Conservation (phyloP, 2,888 invertebrate species). For the Caenorhabditis afra region DNA sequence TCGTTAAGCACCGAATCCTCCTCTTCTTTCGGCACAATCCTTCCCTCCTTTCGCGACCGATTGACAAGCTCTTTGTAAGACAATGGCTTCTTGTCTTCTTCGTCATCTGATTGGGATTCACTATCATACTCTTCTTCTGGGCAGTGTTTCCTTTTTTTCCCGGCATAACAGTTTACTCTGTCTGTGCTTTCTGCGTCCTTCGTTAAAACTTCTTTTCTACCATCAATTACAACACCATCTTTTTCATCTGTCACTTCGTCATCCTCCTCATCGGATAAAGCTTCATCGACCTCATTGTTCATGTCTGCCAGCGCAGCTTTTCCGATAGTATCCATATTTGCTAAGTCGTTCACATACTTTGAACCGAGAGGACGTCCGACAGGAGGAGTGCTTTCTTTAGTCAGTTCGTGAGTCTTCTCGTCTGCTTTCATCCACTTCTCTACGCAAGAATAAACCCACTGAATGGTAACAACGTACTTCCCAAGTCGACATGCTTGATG, state of each 20-base stretch:
- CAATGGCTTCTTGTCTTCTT: slow-evolving; percentile 38
- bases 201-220: too few species aligned
- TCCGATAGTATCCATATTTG: slow-evolving; percentile 63
- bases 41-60: slow-evolving; percentile 44
- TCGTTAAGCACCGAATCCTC: slow-evolving; percentile 49
- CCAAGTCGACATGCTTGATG: slow-evolving; percentile 65
- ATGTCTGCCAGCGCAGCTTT: slow-evolving; percentile 66
- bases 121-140: slow-evolving; percentile 57
- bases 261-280: slow-evolving; percentile 66
- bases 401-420: slow-evolving; percentile 64
- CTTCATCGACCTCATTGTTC: slow-evolving; percentile 71
- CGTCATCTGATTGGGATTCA: slow-evolving; percentile 44
- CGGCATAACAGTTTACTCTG: too few species aligned
- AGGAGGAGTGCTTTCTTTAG: slow-evolving; percentile 57
- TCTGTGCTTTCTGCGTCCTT: too few species aligned
- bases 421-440: slow-evolving; percentile 74
- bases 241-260: neutral
- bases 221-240: neutral
- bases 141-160: slow-evolving; percentile 48
- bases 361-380: slow-evolving; percentile 51
- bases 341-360: slow-evolving; percentile 58
- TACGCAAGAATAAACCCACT: slow-evolving; percentile 75
- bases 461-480: slow-evolving; percentile 72
- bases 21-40: slow-evolving; percentile 41
- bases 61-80: slow-evolving; percentile 43